These are phyloP conservation scores for Macrosoma leucophasiata DNA, from an alignment of 2,888 invertebrate species.

Conservation along the genomic window DNA sequence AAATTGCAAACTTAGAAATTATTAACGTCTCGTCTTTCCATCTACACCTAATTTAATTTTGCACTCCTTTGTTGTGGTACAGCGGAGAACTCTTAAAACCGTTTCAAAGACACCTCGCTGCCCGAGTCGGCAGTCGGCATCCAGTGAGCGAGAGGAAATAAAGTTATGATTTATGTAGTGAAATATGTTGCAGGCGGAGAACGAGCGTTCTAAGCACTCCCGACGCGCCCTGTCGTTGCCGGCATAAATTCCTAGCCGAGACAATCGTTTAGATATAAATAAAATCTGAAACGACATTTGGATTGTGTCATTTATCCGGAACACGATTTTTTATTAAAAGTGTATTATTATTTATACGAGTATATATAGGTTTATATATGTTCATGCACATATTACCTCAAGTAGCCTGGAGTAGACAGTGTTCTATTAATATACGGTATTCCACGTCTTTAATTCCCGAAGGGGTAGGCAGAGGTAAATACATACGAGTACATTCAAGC, in stretches of 20 bases:
- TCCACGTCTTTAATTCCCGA: too few species aligned
- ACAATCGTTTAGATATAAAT: slow-evolving; percentile 43
- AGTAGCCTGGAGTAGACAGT: too few species aligned
- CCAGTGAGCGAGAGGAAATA: slow-evolving; percentile 68
- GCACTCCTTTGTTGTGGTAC: slow-evolving; percentile 61
- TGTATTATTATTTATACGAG: too few species aligned
- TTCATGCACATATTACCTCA: too few species aligned
- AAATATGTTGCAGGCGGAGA: slow-evolving; percentile 60
- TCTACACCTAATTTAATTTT: slow-evolving; percentile 65
- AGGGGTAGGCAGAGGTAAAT: too few species aligned
- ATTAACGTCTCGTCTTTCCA: slow-evolving; percentile 41
- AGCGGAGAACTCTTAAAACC: slow-evolving; percentile 61
- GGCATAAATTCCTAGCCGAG: slow-evolving; percentile 49
- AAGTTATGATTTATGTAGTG: slow-evolving; percentile 73
- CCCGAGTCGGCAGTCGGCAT: slow-evolving; percentile 42
- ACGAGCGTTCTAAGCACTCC: slow-evolving; percentile 41
- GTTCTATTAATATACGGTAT: too few species aligned
- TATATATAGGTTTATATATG: too few species aligned
- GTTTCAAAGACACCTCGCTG: slow-evolving; percentile 65
- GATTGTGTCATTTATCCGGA: too few species aligned
- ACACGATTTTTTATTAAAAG: too few species aligned
- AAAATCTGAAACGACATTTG: too few species aligned
- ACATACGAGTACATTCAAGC: too few species aligned
- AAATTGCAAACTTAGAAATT: slow-evolving; percentile 46
- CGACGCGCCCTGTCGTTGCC: slow-evolving; percentile 49